These are phyloP conservation scores for Morpho deidamia DNA, from an alignment of 2,888 invertebrate species.

Conservation along the genomic window DNA sequence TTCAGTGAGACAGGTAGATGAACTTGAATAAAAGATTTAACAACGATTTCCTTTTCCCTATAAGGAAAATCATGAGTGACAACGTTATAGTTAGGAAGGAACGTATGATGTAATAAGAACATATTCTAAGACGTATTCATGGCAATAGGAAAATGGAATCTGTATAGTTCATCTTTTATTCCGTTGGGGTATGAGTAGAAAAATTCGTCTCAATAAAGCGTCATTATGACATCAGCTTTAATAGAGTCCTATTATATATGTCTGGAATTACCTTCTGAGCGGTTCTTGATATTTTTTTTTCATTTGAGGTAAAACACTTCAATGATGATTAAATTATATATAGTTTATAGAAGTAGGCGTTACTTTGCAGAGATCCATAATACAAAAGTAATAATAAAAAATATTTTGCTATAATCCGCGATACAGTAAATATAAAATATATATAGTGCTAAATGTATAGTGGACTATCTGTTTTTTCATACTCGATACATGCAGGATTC, in stretches of 20 bases:
- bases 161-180: constrained; percentile 1
- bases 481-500: no score
- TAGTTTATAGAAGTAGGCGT: no score
- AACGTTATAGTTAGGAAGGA: background rate
- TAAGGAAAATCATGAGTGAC: background rate
- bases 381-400: no score
- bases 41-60: background rate
- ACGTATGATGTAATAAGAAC: background rate
- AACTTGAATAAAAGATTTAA: background rate
- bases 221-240: constrained; percentile 2
- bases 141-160: background rate
- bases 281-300: background rate
- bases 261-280: background rate
- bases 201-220: constrained; percentile 1
- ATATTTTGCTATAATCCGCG: no score
- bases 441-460: no score
- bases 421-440: no score
- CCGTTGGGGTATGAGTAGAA: background rate
- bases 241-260: background rate
- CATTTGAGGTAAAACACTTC: no score
- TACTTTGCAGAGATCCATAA: no score
- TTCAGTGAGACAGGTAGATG: background rate
- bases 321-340: no score
- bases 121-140: constrained; percentile 1
- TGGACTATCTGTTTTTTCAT: no score